Evolutionary conservation across 2,113 vertebrate species (phyloP).

Genomic region (Hiodon alosoides): DNA sequence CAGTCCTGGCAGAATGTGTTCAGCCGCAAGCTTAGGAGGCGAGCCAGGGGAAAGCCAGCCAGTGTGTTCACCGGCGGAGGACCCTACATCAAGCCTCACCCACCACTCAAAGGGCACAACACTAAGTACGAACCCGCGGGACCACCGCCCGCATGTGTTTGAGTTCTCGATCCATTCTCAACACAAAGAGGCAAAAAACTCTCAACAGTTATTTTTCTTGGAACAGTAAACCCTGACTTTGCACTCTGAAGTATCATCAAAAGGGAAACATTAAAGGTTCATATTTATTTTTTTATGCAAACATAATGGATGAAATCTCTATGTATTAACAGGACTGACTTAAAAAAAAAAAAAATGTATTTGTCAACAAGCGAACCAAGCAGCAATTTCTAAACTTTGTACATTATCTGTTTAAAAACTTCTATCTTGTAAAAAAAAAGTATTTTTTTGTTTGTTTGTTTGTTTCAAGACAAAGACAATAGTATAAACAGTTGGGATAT

Average conservation of each 20-base stretch:
- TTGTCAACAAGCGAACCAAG: too few species aligned
- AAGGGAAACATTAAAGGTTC: constrained; percentile 38
- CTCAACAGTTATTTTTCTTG: constrained; percentile 18
- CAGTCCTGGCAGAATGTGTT: constrained; percentile 95
- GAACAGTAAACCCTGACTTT: constrained; percentile 31
- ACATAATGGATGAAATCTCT: constrained; percentile 43
- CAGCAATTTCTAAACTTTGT: too few species aligned
- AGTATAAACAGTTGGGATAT: constrained; percentile 53
- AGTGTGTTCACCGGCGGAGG: constrained; percentile 72
- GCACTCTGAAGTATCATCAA: constrained; percentile 34
- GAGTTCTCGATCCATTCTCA: constrained; percentile 41
- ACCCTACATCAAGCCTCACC: constrained; percentile 85
- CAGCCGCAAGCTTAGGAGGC: constrained; percentile 77
- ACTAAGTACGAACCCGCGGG: constrained; percentile 77
- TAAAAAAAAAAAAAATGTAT: neutral
- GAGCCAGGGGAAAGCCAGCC: constrained; percentile 78
- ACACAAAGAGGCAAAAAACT: constrained; percentile 28
- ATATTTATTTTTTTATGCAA: constrained; percentile 58
- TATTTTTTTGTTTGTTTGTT: constrained; percentile 30
- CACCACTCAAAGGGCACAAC: constrained; percentile 73
- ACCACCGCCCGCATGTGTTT: constrained; percentile 83
- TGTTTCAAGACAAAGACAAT: constrained; percentile 43
- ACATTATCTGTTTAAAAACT: constrained; percentile 16
- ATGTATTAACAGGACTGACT: constrained; percentile 17
- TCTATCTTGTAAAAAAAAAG: constrained; percentile 39